A percentile compares a stretch with the other conserved stretches of the same genome.
These are phyloP conservation scores for Tetraodon nigroviridis DNA, from an alignment of 2,113 vertebrate species.

Conservation along the genomic window DNA sequence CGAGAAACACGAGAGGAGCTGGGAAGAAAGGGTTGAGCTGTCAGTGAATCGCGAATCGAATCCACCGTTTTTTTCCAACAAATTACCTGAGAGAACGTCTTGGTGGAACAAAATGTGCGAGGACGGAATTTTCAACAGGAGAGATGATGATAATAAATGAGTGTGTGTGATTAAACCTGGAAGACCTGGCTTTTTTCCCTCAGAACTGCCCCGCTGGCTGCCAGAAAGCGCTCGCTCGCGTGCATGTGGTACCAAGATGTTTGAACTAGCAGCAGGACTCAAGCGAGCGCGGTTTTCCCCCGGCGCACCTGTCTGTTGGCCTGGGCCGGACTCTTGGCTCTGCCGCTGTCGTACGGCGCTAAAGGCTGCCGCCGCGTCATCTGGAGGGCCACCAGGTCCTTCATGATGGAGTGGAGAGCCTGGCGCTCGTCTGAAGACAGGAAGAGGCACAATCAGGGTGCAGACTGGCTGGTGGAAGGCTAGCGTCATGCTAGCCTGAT, in stretches of 20 bases:
- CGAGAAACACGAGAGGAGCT: no score
- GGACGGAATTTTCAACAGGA: no score
- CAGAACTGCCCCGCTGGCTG: background rate
- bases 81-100: no score
- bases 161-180: background rate
- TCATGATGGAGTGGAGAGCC: conserved; percentile 99
- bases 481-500: no score
- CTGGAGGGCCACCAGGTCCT: conserved; percentile 95
- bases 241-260: background rate
- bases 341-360: conserved; percentile 80
- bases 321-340: conserved; percentile 78
- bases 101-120: no score
- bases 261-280: background rate
- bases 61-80: no score
- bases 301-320: conserved; percentile 81
- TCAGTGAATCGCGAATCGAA: no score
- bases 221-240: background rate
- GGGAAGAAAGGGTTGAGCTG: no score
- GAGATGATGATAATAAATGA: no score
- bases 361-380: conserved; percentile 85
- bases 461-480: conserved; percentile 3
- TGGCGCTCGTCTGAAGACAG: conserved; percentile 85
- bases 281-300: no score
- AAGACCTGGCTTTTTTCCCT: background rate
- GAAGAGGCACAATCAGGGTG: conserved; percentile 28